These are phyloP conservation scores for Sorex fumeus DNA, from an alignment of 2,113 vertebrate species.

Conservation along the genomic window DNA sequence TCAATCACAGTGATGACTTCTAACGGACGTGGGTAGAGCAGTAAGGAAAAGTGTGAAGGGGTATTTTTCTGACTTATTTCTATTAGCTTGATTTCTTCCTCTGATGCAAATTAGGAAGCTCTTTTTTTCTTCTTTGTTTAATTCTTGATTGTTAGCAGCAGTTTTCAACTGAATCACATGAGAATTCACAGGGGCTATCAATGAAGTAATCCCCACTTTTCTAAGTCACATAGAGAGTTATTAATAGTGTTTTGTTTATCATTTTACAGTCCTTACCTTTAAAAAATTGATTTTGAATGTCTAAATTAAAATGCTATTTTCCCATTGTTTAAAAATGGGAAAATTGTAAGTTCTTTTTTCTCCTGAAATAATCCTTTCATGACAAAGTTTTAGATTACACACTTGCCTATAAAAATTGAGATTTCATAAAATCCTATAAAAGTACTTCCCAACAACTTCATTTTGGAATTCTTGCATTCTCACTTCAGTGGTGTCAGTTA, in stretches of 20 bases:
- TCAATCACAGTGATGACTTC: background rate
- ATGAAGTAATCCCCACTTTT: background rate
- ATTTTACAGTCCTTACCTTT: background rate
- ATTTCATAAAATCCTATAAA: conserved; percentile 37
- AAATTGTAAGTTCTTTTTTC: conserved; percentile 20
- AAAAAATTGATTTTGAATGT: conserved; percentile 2
- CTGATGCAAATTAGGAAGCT: no score
- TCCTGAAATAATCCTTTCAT: conserved; percentile 16
- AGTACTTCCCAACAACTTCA: conserved; percentile 6
- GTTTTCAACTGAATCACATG: background rate
- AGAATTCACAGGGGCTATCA: background rate
- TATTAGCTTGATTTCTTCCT: no score
- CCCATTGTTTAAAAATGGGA: background rate
- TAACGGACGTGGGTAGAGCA: no score
- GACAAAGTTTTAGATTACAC: background rate
- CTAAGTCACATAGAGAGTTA: background rate
- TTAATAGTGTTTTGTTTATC: background rate
- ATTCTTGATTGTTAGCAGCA: background rate
- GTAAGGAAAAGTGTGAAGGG: no score
- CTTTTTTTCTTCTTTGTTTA: background rate
- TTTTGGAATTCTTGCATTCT: conserved; percentile 5
- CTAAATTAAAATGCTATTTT: conserved; percentile 10
- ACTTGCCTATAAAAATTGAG: background rate
- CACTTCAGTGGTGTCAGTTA: background rate
- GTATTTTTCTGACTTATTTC: no score